Conservation (phyloP, 2,888 invertebrate species). For the Xylota segnis region DNA sequence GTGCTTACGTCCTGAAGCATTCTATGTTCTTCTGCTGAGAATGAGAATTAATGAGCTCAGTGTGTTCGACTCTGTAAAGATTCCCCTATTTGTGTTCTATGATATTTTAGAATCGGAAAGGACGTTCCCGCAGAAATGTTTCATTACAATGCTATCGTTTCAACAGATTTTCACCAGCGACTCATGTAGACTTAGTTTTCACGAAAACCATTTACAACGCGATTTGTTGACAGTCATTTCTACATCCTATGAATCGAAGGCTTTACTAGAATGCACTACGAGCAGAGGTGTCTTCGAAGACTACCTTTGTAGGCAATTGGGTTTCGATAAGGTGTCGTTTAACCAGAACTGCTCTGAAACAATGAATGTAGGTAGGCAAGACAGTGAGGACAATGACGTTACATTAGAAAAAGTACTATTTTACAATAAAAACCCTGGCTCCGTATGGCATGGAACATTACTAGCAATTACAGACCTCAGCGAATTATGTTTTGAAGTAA, state of each 20-base stretch:
- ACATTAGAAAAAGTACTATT: conserved; percentile 64
- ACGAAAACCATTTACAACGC: conserved; percentile 79
- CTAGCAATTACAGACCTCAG: conserved; percentile 73
- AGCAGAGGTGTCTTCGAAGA: conserved; percentile 77
- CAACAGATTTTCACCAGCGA: conserved; percentile 77
- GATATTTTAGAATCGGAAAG: conserved; percentile 67
- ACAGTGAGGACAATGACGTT: conserved; percentile 2
- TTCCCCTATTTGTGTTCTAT: conserved; percentile 77
- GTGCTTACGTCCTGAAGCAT: conserved; percentile 80
- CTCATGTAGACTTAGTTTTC: conserved; percentile 77
- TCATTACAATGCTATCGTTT: conserved; percentile 37
- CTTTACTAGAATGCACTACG: conserved; percentile 73
- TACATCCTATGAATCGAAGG: conserved; percentile 75
- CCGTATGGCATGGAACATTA: conserved; percentile 79
- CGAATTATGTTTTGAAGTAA: conserved; percentile 16
- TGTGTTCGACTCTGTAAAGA: conserved; percentile 19
- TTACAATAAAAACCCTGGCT: conserved; percentile 78
- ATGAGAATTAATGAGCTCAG: conserved; percentile 77
- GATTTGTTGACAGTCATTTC: conserved; percentile 81
- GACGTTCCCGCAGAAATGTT: conserved; percentile 51
- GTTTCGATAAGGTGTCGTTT: conserved; percentile 69
- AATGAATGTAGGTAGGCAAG: conserved; percentile 41
- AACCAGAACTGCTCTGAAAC: neutral
- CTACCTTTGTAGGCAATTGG: conserved; percentile 77
- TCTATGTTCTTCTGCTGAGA: conserved; percentile 79